A percentile compares a stretch with the other conserved stretches of the same genome.
Conservation (phyloP, 2,888 invertebrate genomes). For the Bruchidius siliquastri region DNA sequence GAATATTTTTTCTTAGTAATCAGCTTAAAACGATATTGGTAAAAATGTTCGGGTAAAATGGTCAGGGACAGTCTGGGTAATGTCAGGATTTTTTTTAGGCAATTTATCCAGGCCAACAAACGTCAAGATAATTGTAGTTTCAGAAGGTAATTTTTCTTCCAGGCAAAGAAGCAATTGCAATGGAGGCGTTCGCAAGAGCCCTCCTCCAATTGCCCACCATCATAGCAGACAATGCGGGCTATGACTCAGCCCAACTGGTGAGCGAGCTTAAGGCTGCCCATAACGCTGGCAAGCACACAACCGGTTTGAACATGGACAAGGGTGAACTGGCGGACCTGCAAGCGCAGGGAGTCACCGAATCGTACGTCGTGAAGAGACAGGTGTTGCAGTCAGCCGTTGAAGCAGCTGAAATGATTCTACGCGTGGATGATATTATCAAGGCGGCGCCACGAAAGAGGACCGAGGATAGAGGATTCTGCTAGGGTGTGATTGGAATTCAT, state of each 20-base stretch:
- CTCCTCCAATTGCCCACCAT: slow-evolving; percentile 87
- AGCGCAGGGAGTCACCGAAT: slow-evolving; percentile 89
- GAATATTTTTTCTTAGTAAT: too few relatives aligned
- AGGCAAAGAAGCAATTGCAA: slow-evolving; percentile 96
- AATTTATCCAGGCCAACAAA: too few relatives aligned
- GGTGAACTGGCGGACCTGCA: slow-evolving; percentile 89
- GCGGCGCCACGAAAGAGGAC: slow-evolving; percentile 84
- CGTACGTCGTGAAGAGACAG: slow-evolving; percentile 94
- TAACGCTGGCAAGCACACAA: slow-evolving; percentile 65
- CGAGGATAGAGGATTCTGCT: slow-evolving; percentile 66
- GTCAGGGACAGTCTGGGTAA: too few relatives aligned
- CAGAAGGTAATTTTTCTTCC: too few relatives aligned
- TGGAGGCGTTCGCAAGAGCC: slow-evolving; percentile 91
- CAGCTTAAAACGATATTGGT: too few relatives aligned
- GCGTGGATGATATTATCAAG: slow-evolving; percentile 96
- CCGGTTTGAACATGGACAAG: slow-evolving; percentile 85
- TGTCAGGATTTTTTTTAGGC: too few relatives aligned
- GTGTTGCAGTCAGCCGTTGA: slow-evolving; percentile 91
- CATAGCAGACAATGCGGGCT: slow-evolving; percentile 98
- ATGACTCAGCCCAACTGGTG: slow-evolving; percentile 92
- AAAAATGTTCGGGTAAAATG: too few relatives aligned
- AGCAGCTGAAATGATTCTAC: slow-evolving; percentile 97
- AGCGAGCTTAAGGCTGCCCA: slow-evolving; percentile 90
- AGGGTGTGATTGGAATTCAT: not conserved
- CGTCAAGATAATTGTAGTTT: too few relatives aligned